Conservation (phyloP, 37 sponge, comb jelly and placozoan genomes). For the Amphimedon queenslandica region DNA sequence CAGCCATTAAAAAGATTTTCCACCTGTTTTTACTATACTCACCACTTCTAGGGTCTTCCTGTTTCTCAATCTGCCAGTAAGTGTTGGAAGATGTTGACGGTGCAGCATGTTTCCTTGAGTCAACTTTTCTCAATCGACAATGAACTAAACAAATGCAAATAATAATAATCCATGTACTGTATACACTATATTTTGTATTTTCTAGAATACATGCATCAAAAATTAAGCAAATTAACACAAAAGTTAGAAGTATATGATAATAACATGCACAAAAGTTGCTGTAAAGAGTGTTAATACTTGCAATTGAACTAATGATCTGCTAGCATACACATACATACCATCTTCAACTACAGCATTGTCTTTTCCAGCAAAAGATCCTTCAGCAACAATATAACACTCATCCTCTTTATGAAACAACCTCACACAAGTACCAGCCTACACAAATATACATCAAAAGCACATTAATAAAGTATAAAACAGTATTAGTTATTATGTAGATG, state of each 20-base stretch:
- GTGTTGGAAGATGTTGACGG: slow-evolving; percentile 83
- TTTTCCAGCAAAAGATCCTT: slow-evolving; percentile 62
- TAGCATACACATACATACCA: slow-evolving; percentile 26
- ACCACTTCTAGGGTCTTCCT: slow-evolving; percentile 55
- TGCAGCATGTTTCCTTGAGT: slow-evolving; percentile 42
- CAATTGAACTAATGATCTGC: no score
- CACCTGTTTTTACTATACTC: no score
- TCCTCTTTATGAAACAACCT: slow-evolving; percentile 73
- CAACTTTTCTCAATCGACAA: slow-evolving; percentile 44
- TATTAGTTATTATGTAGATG: neutral
- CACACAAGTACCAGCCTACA: slow-evolving; percentile 43
- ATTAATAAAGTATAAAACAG: neutral
- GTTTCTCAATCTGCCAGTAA: slow-evolving; percentile 82
- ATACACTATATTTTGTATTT: neutral
- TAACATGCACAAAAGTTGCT: no score
- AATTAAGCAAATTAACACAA: no score
- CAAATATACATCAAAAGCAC: neutral
- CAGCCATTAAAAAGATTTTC: no score
- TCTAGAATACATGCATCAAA: neutral
- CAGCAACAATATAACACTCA: slow-evolving; percentile 73
- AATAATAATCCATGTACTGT: neutral
- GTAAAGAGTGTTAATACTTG: no score
- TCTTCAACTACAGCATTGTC: slow-evolving; percentile 16
- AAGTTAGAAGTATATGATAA: no score
- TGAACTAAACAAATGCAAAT: slow-evolving; percentile 26